Evolutionary conservation across 2,113 vertebrate species (phyloP), one percentile per base, ranked within the genome.

Genomic region (Myiagra hebetior): DNA sequence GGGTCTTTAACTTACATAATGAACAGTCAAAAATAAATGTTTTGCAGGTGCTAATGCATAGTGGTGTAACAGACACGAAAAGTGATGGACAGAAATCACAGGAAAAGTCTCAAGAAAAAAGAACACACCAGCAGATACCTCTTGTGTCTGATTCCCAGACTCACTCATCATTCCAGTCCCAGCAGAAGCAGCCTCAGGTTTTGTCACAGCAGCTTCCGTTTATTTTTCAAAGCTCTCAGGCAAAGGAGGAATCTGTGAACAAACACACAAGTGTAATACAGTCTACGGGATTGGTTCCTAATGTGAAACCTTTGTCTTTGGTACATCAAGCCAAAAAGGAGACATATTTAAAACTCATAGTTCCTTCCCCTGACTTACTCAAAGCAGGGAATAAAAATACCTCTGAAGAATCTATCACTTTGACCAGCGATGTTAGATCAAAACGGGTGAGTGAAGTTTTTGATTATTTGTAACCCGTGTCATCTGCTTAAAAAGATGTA

Each of bases 201-300:
- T 98, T 98, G 97, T 98, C 98, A 97, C 98, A 98, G 97, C 98
- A 99, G 95, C 95, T 98, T 97, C 98, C 98, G 1, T 98, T 98
- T 95, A 97, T 99, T 98, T 98, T 98, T 98, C 98, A 98, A 98
- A 99, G 98, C 98, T 98, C 98, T 98, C 98, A 98, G 97, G 95
- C 98, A 94, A 98, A 98, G 98, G 98, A 98, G 97, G 98, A 98
- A 90, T 97, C 98, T 97, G 97, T 98, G 98, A 99, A 99, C 98
- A 98, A 99, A 98, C 99, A 99, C 93, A 98, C 98, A 92, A 99
- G 99, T 97, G 99, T 99, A 87, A 99, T 99, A 97, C 99, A 99
- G 98, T 98, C 99, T 97, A 99, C 98, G 31, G 99, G 98, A 97
- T 96, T 98, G 97, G 98, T 98, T 89, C 97, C 98, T 93, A 98